Percentiles rank a stretch among this genome's conserved stretches.
These are phyloP conservation scores for Tenthredo amoena DNA, from an alignment of 2,888 invertebrate genomes.

Conservation along the genomic window DNA sequence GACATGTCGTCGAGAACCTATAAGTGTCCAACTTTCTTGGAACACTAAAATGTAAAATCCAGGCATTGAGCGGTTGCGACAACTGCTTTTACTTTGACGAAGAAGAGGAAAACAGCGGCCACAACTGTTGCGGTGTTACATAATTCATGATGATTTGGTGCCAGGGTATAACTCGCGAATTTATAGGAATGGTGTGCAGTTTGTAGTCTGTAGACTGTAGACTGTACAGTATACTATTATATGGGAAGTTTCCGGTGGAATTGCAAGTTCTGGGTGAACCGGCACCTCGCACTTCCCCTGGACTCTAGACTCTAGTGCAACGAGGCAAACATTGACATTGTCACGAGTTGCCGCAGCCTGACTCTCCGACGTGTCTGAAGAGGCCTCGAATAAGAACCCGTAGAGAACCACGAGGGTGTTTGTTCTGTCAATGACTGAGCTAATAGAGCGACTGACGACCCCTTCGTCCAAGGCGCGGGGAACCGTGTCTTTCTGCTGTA, in stretches of 20 bases:
- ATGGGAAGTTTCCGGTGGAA: constrained; percentile 14
- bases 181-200: background rate
- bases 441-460: constrained; percentile 60
- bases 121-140: background rate
- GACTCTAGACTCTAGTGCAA: constrained; percentile 59
- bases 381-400: constrained; percentile 52
- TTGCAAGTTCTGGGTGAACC: constrained; percentile 36
- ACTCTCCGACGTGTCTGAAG: constrained; percentile 54
- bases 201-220: background rate
- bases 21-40: background rate
- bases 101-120: background rate
- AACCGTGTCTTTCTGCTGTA: constrained; percentile 10
- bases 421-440: constrained; percentile 68
- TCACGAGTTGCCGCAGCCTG: constrained; percentile 62
- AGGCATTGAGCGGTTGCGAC: background rate
- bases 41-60: background rate
- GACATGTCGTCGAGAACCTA: background rate
- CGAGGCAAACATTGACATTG: constrained; percentile 72
- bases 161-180: background rate
- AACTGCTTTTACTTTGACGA: background rate
- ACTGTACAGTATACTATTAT: background rate
- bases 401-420: constrained; percentile 61
- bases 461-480: constrained; percentile 21
- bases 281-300: constrained; percentile 35
- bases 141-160: background rate